Evolutionary conservation across 2,797 vertebrate species (phyloP), one percentile per base, ranked within the genome.

Genomic region (Rhinoraja longicauda): DNA sequence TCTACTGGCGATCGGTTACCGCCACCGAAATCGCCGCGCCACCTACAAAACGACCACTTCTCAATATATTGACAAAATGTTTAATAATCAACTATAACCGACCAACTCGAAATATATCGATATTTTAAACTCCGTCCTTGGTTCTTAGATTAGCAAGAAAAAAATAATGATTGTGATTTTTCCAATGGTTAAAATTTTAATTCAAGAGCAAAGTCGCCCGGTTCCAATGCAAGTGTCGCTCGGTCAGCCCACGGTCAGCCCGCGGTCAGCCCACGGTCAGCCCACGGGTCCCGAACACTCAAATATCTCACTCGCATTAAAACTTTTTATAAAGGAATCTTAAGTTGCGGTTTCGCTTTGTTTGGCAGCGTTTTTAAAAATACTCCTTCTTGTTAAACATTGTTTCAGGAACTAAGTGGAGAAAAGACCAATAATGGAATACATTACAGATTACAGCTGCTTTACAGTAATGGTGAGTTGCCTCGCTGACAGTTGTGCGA

Each of bases 371-470:
- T 19, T 57, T 62, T 59, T 64, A 62, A 13, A n/a, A 86, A 62
- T 64, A 36, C 59, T 59, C 62, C 15, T 67, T 32, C 26, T 84
- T 84, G 26, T 94, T 93, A 93, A 93, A 94, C 39, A 45, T 53
- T 29, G 39, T 93, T 95, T 93, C 96, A 99, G 99, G 99, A 99
- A 96, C 97, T 97, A 77, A 98, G 97, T 95, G 99, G 97, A 93
- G 98, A 99, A 96, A 99, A 99, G 97, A 99, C 98, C 94, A 99
- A 99, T 96, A 99, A 99, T 95, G 98, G 98, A 93, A 99, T 99
- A 95, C 98, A 99, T 96, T 99, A 99, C 96, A 97, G 98, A 94
- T 97, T 99, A 92, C 98, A 99, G 96, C 98, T 99, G 75, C 98
- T 99, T 93, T 99, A 99, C 97, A 99, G 98, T 95, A 99, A 99